These are phyloP conservation scores for Rhagologus leucostigma DNA, from an alignment of 2,113 vertebrate genomes.

Conservation along the genomic window DNA sequence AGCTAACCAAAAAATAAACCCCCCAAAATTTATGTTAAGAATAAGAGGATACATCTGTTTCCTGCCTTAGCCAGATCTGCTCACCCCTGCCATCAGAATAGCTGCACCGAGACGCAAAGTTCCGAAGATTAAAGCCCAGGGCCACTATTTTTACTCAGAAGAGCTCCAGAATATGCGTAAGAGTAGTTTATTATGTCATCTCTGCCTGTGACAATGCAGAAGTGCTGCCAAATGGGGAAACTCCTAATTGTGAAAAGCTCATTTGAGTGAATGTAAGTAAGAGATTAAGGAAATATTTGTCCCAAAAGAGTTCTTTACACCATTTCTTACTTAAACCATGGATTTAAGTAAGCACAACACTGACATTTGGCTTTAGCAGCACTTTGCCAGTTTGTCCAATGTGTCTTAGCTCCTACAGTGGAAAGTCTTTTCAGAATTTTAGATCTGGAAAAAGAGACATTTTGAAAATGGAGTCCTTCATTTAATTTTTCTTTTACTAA, in stretches of 20 bases:
- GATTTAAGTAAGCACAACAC: not conserved
- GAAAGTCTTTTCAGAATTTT: not conserved
- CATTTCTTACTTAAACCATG: no score
- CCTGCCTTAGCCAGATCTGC: constrained; percentile 69
- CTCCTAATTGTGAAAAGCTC: constrained; percentile 4
- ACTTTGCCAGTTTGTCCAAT: not conserved
- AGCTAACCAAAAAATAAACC: constrained; percentile 54
- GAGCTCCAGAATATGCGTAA: not conserved
- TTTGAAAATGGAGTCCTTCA: not conserved
- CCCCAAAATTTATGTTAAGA: constrained; percentile 60
- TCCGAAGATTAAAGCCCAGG: constrained; percentile 59
- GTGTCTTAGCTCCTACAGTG: not conserved
- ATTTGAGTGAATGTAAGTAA: not conserved
- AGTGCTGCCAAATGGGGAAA: not conserved
- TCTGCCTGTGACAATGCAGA: constrained; percentile 21
- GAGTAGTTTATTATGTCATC: constrained; percentile 28
- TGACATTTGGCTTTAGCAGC: not conserved
- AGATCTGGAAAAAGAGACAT: not conserved
- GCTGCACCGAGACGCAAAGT: not conserved
- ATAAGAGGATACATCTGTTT: constrained; percentile 80
- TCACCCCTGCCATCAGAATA: constrained; percentile 54
- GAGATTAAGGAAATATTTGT: constrained; percentile 19
- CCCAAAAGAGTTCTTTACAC: not conserved
- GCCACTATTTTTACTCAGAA: constrained; percentile 42
- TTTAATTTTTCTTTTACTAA: not conserved